Base-by-base conservation (phyloP, 2,797 vertebrate genomes). In the Channallabes apus region DNA sequence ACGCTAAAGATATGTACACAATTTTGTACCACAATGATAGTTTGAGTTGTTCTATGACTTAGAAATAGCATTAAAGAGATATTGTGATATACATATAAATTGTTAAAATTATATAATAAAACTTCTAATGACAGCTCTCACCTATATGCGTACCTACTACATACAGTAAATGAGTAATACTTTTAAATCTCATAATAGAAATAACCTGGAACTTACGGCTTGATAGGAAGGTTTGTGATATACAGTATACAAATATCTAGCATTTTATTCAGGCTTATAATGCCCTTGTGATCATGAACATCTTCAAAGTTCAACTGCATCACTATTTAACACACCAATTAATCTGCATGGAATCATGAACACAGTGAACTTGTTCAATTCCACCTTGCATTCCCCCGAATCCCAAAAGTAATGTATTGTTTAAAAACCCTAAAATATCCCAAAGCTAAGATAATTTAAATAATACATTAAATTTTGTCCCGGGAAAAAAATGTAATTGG, bases 361-460 rank as follows among this genome's bases (percentile, higher is more conserved):
- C 76, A 51, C 67, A 82, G 56, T 51, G 69, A 86, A 62, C 83
- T 86, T 80, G 80, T 81, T 84, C 73, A 76, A 64, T 84, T 80
- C 82, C 79, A 77, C 82, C 77, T 73, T 83, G 87, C 67, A 87
- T 89, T 85, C 78, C 82, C 65, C 69, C 54, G 56, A 87, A 86
- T 90, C 91, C 89, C 91, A 84, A 67, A 86, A 87, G 87, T 87
- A 88, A 88, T 88, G 89, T 80, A 87, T 89, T 88, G 89, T 88
- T 91, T 89, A 88, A 90, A 90, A 90, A 88, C 77, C 92, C 90
- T 88, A 91, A 93, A 94, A 93, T 92, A 92, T 95, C 95, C 95
- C 95, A 95, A 89, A 95, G 95, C 95, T 93, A 94, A 94, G 91
- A 92, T 95, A 90, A 96, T 95, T 96, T 95, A 95, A 95, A 95